These are phyloP conservation scores for Fundulus diaphanus DNA, from an alignment of 2,797 vertebrate genomes.

Conservation along the genomic window DNA sequence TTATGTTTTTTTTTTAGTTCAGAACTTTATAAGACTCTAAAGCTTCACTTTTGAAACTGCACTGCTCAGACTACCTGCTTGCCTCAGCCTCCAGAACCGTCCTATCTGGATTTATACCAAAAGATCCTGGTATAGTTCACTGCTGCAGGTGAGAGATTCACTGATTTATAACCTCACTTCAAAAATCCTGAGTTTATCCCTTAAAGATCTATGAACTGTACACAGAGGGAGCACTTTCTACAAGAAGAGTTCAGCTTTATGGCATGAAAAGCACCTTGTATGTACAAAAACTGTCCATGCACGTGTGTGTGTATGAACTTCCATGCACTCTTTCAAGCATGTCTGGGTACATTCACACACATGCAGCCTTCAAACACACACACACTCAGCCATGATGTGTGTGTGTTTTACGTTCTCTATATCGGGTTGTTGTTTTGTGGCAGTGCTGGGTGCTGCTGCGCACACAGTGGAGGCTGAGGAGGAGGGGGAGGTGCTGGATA, in stretches of 20 bases:
- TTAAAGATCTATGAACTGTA: conserved; percentile 24
- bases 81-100: not conserved
- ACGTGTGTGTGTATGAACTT: conserved; percentile 64
- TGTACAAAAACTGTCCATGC: conserved; percentile 65
- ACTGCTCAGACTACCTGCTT: not conserved
- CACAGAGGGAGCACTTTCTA: conserved; percentile 42
- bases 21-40: not conserved
- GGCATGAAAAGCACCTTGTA: conserved; percentile 75
- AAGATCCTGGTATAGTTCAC: not conserved
- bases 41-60: not conserved
- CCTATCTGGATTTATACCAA: not conserved
- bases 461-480: conserved; percentile 91
- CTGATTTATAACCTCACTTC: not conserved
- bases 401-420: conserved; percentile 86
- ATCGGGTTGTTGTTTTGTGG: conserved; percentile 90
- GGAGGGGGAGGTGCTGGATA: conserved; percentile 96
- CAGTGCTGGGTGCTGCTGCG: conserved; percentile 95
- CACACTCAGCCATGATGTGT: conserved; percentile 81
- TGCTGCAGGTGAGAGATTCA: not conserved
- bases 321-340: conserved; percentile 40
- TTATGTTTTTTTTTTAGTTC: not conserved
- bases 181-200: not conserved
- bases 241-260: conserved; percentile 61
- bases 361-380: conserved; percentile 69
- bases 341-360: conserved; percentile 53